Evolutionary conservation across 2,797 vertebrate species (phyloP).

Genomic region (Glossophaga mutica): DNA sequence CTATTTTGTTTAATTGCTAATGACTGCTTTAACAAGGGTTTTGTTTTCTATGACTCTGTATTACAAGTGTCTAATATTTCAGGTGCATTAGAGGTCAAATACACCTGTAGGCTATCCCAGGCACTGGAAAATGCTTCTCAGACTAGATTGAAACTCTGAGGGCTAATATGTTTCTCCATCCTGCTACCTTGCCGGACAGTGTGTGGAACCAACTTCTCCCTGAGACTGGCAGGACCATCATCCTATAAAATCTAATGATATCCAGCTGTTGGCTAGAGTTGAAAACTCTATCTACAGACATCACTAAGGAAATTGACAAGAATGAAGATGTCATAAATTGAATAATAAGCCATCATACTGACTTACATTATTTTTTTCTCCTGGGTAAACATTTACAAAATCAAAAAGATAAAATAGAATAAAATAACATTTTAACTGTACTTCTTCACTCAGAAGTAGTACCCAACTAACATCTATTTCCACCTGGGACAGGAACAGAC

Average conservation of each 20-base stretch:
- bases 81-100: background rate
- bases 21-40: background rate
- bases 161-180: background rate
- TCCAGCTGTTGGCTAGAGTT: background rate
- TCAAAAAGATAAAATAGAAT: background rate
- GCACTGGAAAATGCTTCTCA: background rate
- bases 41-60: background rate
- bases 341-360: conserved; percentile 10
- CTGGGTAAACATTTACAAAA: conserved; percentile 37
- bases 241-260: background rate
- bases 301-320: background rate
- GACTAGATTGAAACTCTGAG: background rate
- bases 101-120: background rate
- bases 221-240: background rate
- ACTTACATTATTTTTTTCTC: conserved; percentile 29
- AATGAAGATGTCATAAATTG: background rate
- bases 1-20: background rate
- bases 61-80: background rate
- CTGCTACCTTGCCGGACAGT: background rate
- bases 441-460: conserved; percentile 34
- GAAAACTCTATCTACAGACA: background rate
- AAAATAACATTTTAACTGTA: background rate
- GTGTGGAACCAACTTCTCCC: background rate
- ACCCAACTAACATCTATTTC: conserved; percentile 34
- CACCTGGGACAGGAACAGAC: background rate